Evolutionary conservation across 2,113 vertebrate genomes (phyloP).

Genomic region (Heterotis niloticus): DNA sequence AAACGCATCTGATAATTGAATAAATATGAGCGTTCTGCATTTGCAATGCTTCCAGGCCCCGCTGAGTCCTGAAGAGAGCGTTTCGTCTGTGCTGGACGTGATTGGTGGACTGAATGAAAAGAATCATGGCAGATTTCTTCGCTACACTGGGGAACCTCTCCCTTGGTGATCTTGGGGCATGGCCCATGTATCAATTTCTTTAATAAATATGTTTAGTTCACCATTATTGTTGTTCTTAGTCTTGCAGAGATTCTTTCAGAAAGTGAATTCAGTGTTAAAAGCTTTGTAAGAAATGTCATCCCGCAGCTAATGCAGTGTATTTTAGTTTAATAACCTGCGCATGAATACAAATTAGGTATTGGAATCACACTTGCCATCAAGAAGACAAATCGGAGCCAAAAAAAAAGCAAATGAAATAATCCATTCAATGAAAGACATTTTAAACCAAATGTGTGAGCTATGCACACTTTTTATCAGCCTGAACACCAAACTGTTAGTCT

Average conservation of each 20-base stretch:
- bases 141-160: conserved; percentile 51
- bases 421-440: not conserved
- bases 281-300: not conserved
- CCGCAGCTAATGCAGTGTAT: too few relatives aligned
- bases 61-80: conserved; percentile 55
- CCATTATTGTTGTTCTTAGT: not conserved
- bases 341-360: too few relatives aligned
- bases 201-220: not conserved
- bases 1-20: not conserved
- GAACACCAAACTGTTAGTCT: not conserved
- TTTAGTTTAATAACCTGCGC: too few relatives aligned
- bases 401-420: not conserved
- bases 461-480: not conserved
- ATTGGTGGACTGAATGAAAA: conserved; percentile 56
- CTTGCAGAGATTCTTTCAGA: not conserved
- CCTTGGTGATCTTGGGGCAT: conserved; percentile 50
- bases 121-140: conserved; percentile 60
- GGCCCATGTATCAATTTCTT: not conserved
- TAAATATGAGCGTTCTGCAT: not conserved
- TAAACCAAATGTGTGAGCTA: not conserved
- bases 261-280: too few relatives aligned
- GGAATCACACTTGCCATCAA: too few relatives aligned
- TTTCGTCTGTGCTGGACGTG: conserved; percentile 52
- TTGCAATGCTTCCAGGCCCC: conserved; percentile 43
- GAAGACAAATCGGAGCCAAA: too few relatives aligned